Evolutionary conservation across 2,113 vertebrate genomes (phyloP).

Genomic region (Stegastes partitus): DNA sequence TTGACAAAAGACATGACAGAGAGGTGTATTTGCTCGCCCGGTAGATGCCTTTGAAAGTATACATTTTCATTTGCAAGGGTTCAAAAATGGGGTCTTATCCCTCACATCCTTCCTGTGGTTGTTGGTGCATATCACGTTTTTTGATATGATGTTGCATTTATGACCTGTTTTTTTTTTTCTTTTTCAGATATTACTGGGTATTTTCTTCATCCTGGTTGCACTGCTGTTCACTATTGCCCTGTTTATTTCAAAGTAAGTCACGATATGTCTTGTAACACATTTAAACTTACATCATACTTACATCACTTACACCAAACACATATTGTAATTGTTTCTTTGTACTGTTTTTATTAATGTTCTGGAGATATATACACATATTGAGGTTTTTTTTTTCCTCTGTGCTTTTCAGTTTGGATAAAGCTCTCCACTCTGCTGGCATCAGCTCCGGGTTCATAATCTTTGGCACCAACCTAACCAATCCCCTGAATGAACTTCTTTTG

Average conservation of each 20-base stretch:
- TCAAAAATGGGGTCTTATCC: background rate
- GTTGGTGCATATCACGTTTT: background rate
- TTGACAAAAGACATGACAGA: slow-evolving; percentile 64
- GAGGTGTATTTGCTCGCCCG: slow-evolving; percentile 46
- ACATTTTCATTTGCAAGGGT: slow-evolving; percentile 18
- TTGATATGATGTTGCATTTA: background rate
- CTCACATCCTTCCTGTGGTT: background rate
- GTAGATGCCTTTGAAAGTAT: slow-evolving; percentile 35
- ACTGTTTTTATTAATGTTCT: background rate
- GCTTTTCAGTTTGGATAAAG: slow-evolving; percentile 85
- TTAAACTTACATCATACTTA: background rate
- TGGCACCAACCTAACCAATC: slow-evolving; percentile 97
- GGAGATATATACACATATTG: background rate
- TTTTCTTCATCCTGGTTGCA: slow-evolving; percentile 95
- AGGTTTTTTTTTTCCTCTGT: slow-evolving; percentile 14
- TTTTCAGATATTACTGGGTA: slow-evolving; percentile 91
- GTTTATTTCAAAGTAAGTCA: slow-evolving; percentile 98
- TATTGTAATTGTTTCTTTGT: background rate
- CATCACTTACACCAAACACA: background rate
- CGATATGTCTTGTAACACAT: background rate
- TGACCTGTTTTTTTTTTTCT: background rate
- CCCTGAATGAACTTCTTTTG: slow-evolving; percentile 95
- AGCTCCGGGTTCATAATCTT: slow-evolving; percentile 95
- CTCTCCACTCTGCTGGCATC: slow-evolving; percentile 96
- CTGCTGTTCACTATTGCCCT: slow-evolving; percentile 93